Evolutionary conservation across 2,888 invertebrate species (phyloP).

Genomic region (Patella caerulea): DNA sequence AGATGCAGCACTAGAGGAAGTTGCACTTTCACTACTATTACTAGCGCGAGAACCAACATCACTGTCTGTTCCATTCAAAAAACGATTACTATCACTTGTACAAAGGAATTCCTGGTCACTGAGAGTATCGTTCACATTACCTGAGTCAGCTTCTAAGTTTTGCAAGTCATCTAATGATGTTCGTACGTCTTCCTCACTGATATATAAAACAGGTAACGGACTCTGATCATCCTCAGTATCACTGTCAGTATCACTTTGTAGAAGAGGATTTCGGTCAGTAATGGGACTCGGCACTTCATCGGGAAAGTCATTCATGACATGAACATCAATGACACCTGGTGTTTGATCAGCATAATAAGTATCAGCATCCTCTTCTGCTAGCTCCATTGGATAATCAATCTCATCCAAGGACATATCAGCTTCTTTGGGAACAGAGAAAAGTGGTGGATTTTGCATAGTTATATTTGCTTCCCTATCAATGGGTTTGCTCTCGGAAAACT

Average conservation of each 20-base stretch:
- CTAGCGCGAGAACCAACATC: not conserved
- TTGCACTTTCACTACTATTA: slow-evolving; percentile 7
- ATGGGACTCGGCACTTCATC: slow-evolving; percentile 8
- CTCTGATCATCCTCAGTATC: slow-evolving; percentile 16
- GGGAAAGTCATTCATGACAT: not conserved
- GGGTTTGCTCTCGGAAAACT: not conserved
- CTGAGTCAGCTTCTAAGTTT: not conserved
- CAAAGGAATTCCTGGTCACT: not conserved
- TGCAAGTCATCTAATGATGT: slow-evolving; percentile 1
- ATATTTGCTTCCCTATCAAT: not conserved
- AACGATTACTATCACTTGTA: not conserved
- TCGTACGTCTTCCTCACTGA: slow-evolving; percentile 28
- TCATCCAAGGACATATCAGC: not conserved
- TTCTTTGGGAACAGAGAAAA: not conserved
- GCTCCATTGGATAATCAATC: not conserved
- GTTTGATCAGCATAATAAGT: not conserved
- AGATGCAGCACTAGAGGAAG: slow-evolving; percentile 5
- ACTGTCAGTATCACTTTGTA: not conserved
- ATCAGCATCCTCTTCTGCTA: not conserved
- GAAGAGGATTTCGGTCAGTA: not conserved
- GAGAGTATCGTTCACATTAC: slow-evolving; percentile 4
- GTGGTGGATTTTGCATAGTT: not conserved
- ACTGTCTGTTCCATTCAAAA: slow-evolving; percentile 1
- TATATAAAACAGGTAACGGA: slow-evolving; percentile 21
- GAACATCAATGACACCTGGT: slow-evolving; percentile 9